Evolutionary conservation across 2,888 invertebrate species (phyloP).

Genomic region (Rhingia rostrata): DNA sequence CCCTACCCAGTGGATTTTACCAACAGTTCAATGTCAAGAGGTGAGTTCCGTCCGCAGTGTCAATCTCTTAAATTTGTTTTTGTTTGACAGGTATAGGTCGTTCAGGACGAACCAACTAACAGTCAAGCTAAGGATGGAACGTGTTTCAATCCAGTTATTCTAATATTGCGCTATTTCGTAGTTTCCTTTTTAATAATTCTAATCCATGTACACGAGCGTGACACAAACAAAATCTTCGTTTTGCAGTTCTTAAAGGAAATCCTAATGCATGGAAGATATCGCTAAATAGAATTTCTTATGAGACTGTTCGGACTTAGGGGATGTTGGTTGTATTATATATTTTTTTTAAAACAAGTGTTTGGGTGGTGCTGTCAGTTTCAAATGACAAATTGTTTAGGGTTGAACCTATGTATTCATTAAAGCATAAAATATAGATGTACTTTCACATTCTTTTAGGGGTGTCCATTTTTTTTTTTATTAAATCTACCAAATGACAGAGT

Average conservation of each 20-base stretch:
- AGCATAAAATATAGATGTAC: no score
- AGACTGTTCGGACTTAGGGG: no score
- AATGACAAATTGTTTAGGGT: no score
- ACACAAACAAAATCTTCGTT: no score
- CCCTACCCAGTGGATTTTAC: slow-evolving; percentile 78
- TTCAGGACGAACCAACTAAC: neutral
- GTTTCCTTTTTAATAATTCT: slow-evolving; percentile 4
- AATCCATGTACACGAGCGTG: neutral
- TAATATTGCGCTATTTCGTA: slow-evolving; percentile 7
- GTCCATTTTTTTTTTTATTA: no score
- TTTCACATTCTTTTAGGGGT: no score
- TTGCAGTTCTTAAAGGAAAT: no score
- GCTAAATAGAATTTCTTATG: neutral
- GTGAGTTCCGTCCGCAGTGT: slow-evolving; percentile 77
- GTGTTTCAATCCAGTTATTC: slow-evolving; percentile 42
- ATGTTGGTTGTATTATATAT: no score
- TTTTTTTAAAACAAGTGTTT: no score
- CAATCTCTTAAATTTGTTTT: neutral
- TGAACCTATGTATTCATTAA: no score
- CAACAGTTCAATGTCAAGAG: slow-evolving; percentile 81
- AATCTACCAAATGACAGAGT: no score
- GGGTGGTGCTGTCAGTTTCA: no score
- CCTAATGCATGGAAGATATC: neutral
- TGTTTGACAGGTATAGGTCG: neutral
- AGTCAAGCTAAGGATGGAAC: slow-evolving; percentile 13